Base-by-base conservation (phyloP, 2,113 vertebrate species). In the Calonectris borealis region DNA sequence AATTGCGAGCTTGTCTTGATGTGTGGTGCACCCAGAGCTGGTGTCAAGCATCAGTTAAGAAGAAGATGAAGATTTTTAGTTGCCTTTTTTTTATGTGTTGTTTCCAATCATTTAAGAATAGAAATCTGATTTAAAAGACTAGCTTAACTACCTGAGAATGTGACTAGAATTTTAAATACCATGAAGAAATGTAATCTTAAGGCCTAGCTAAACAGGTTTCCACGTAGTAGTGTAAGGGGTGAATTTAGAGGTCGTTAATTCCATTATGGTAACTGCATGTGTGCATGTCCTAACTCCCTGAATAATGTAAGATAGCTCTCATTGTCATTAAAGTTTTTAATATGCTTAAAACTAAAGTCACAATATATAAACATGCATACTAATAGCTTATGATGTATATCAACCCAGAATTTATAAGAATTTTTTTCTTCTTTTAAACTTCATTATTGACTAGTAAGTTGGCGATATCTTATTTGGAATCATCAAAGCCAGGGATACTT, bases 191-290 rank as follows among this genome's bases (percentile, higher is more conserved):
- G 16, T 34, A 61, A 27, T 62, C n/a, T 34, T 11, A 64, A 76
- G 29, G 38, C 27, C 32, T 52, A 65, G 38, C 7, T 64, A 40
- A 65, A 75, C 19, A 64, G 24, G 36, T 81, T 52, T 57, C 24
- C 34, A 18, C 1, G 5, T 51, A n/a, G 11, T 55, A 83, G 18
- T 31, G 8, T 57, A 38, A 58, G 42, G 19, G 4, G 18, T 64
- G 31, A 72, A 73, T 18, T 6, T 62, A 51, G n/a, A 61, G 27
- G 10, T 40, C 68, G 11, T 44, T 55, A 38, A 14, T 68, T 88
- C 24, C 24, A 3, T 64, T 58, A 26, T 12, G 3, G 14, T 26
- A 44, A 49, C 20, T 0, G 1, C 16, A 24, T 9, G 5, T n/a
- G 27, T 64, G 11, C 11, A 18, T 44, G 24, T 10, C 11, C 12